phyloP scores from a whole-genome alignment of 2,888 invertebrate species.

The Cheilosia soror region DNA sequence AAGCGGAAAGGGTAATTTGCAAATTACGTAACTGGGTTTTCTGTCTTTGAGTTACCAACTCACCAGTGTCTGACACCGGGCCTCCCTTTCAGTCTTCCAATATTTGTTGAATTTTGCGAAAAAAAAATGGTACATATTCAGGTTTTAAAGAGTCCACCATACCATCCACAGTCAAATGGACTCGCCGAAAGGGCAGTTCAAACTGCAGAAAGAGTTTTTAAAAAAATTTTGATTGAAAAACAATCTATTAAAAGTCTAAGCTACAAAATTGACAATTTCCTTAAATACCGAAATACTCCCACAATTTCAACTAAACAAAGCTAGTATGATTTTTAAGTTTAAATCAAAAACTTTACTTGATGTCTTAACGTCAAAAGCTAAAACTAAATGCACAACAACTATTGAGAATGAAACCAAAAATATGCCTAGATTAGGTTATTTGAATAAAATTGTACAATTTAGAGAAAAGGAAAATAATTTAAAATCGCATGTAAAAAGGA shows the following conservation, averaged over 20 bases:
- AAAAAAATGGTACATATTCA: conserved; percentile 17
- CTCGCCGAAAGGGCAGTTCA: conserved; percentile 37
- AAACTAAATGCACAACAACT: conserved; percentile 3
- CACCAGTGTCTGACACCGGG: conserved; percentile 12
- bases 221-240: conserved; percentile 10
- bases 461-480: conserved; percentile 3
- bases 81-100: conserved; percentile 19
- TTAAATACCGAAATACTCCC: conserved; percentile 31
- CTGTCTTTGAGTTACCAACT: conserved; percentile 20
- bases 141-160: conserved; percentile 32
- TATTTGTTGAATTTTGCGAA: conserved; percentile 14
- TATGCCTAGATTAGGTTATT: background rate
- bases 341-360: conserved; percentile 10
- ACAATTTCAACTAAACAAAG: conserved; percentile 12
- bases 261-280: conserved; percentile 19
- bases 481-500: too few species aligned
- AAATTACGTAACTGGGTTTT: conserved; percentile 2
- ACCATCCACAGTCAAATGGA: conserved; percentile 54
- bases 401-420: background rate
- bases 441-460: background rate
- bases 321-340: conserved; percentile 27
- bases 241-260: background rate
- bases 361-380: conserved; percentile 8
- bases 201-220: conserved; percentile 10
- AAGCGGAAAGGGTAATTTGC: conserved; percentile 3